A percentile compares a stretch with the other conserved stretches of the same genome.
Conservation (phyloP, 2,113 vertebrate species). For the Hippocampus zosterae region DNA sequence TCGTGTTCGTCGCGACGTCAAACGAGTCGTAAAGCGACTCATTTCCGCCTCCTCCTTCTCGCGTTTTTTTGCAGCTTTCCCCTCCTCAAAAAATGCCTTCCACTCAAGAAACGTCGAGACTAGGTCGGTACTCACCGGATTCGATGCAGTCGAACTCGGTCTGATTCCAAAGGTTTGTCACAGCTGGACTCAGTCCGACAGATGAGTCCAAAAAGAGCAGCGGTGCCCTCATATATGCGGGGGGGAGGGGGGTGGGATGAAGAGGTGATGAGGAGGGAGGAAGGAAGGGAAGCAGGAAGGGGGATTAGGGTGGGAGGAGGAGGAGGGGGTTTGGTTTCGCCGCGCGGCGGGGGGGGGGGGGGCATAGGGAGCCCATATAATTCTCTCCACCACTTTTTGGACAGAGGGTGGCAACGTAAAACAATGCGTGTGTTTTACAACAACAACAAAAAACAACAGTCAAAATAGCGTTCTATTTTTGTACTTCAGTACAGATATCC, state of each 20-base stretch:
- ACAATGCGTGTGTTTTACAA: too few relatives aligned
- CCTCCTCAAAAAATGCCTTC: not conserved
- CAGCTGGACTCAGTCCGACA: conserved; percentile 6
- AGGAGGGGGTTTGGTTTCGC: not conserved
- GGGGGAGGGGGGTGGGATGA: not conserved
- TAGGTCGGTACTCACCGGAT: not conserved
- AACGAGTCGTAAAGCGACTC: not conserved
- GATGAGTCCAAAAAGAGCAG: conserved; percentile 5
- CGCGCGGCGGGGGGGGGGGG: too few relatives aligned
- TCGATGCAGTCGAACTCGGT: not conserved
- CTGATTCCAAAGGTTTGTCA: not conserved
- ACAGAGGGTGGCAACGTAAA: not conserved
- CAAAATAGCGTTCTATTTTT: too few relatives aligned
- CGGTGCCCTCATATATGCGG: conserved; percentile 1
- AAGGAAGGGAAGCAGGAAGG: not conserved
- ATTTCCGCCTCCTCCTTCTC: not conserved
- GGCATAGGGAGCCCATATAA: not conserved
- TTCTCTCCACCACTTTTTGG: not conserved
- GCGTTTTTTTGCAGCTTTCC: not conserved
- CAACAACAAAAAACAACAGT: too few relatives aligned
- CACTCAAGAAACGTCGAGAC: not conserved
- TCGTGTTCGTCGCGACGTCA: too few relatives aligned
- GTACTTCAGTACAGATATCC: too few relatives aligned
- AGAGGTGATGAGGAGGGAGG: not conserved
- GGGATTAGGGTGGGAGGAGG: not conserved